Evolutionary conservation across 92 coral and sea anemone species (phyloP), one percentile per base, ranked within the genome.

Genomic region (Phymanthus crucifer): DNA sequence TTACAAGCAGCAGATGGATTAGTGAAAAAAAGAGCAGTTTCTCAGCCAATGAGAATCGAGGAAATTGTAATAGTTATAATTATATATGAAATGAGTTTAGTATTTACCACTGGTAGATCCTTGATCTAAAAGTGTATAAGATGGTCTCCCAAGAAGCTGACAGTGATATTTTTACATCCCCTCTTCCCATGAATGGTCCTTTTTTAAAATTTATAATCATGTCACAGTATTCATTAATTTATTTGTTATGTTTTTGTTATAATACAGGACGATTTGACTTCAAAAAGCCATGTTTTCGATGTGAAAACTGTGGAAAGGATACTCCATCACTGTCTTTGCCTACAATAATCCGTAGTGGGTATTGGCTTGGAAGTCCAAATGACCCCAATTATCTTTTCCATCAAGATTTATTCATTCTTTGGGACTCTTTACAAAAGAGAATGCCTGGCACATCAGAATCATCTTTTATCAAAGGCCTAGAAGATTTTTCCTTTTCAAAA

Each of bases 291-390:
- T 50, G 21, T 50, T 50, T 50, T 50, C 16, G 58, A 70, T 70
- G 74, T 70, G 19, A 32, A 9, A 70, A 33, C 23, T 70, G 74
- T 36, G 74, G 74, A 70, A 45, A 73, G 36, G 78, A 73, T 73
- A 31, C 70, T 46, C 76, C 43, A 61, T 68, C 77, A 64, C 75
- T 75, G 73, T 66, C 91, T 35, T 64, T 83, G 18, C 18, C 78
- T 37, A 87, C 70, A 50, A 78, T 88, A 38, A 72, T 88, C 17
- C 71, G 73, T 26, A 48, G 85, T 61, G 91, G 91, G 48, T 87
- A 54, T 76, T 87, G 91, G 91, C 89, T 86, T 74, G 91, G 91
- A 47, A 88, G 88, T 58, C 91, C 91, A 13, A 84, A 48, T 45
- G 86, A 84, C 45, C 76, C 91, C 67, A 79, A 52, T 7, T 77